Evolutionary conservation across 2,888 invertebrate species (phyloP).

Genomic region (Stegana nigrithorax): DNA sequence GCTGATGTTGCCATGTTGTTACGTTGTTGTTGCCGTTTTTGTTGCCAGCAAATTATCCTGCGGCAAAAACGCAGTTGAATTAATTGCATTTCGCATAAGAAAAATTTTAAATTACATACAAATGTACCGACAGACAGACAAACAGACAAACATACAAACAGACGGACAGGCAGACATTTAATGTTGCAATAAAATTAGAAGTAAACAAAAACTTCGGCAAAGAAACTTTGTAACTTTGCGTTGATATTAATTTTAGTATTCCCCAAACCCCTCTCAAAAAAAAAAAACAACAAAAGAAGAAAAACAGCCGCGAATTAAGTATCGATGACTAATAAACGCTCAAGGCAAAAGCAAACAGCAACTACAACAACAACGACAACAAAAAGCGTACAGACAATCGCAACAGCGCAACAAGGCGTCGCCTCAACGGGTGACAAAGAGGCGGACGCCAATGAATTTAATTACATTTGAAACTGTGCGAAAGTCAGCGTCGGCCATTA

Average conservation of each 20-base stretch:
- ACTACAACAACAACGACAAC: too few species aligned
- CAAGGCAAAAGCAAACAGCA: background rate
- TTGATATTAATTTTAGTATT: too few species aligned
- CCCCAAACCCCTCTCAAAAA: too few species aligned
- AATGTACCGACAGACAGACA: background rate
- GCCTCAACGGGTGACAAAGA: too few species aligned
- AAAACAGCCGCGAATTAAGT: background rate
- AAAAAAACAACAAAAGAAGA: background rate
- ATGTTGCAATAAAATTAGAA: slow-evolving; percentile 1
- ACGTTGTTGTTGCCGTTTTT: too few species aligned
- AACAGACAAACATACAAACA: background rate
- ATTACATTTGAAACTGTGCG: background rate
- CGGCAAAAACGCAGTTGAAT: slow-evolving; percentile 4
- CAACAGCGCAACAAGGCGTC: too few species aligned
- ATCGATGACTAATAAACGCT: background rate
- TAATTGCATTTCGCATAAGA: background rate
- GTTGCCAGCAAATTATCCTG: too few species aligned
- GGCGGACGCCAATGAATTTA: background rate
- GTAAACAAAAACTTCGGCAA: background rate
- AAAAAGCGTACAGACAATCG: too few species aligned
- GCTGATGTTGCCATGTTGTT: too few species aligned
- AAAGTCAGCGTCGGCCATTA: background rate
- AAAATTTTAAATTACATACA: too few species aligned
- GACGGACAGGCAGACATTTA: background rate
- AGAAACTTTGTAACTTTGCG: too few species aligned